phyloP scores from a whole-genome alignment of 2,797 vertebrate species.

The Urocyon cinereoargenteus region DNA sequence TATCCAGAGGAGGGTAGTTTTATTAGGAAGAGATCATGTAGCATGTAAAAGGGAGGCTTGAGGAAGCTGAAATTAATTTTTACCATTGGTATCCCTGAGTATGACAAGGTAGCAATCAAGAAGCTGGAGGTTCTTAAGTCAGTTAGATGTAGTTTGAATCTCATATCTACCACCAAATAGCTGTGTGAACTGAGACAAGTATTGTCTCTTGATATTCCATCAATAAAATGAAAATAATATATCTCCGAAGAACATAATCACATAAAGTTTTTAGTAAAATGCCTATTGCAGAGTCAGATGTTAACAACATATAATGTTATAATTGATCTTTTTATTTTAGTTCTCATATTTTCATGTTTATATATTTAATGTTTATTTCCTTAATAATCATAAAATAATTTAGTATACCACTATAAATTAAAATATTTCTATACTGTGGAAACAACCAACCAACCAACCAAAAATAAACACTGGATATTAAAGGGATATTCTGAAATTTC shows the following conservation, averaged over 20 bases:
- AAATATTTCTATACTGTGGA: not conserved
- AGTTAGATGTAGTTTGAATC: not conserved
- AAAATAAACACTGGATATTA: not conserved
- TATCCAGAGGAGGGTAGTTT: not conserved
- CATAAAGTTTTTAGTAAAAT: not conserved
- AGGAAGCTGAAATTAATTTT: not conserved
- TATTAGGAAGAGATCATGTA: not conserved
- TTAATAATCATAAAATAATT: constrained; percentile 47
- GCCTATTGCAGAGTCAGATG: not conserved
- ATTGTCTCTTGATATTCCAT: not conserved
- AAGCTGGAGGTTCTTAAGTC: not conserved
- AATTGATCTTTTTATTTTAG: not conserved
- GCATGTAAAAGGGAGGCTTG: not conserved
- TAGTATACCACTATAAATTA: not conserved
- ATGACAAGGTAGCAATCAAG: not conserved
- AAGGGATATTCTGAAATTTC: constrained; percentile 26
- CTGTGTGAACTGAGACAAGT: not conserved
- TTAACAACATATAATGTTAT: not conserved
- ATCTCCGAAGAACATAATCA: not conserved
- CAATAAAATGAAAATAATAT: not conserved
- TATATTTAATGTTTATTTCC: not conserved
- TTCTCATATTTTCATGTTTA: not conserved
- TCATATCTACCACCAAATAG: not conserved
- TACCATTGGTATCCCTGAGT: not conserved
- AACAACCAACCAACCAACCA: not conserved